Percentiles rank a stretch among this genome's conserved stretches.
Evolutionary conservation across 2,113 vertebrate species (phyloP).

Genomic region (Corythornis madagascariensis): DNA sequence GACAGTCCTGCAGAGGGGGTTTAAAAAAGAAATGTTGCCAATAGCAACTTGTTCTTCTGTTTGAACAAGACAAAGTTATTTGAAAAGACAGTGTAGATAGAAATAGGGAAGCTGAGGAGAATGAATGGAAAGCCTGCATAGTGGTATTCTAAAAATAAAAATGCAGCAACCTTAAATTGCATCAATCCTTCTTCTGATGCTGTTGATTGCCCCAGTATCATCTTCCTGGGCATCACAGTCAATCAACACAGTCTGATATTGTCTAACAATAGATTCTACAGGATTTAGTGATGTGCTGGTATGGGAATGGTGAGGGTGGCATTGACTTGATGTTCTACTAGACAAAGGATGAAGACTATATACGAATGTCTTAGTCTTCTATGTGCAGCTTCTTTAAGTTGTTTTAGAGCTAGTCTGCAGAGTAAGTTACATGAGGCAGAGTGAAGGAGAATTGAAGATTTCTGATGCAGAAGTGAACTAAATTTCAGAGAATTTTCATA

Average conservation of each 20-base stretch:
- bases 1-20: neutral
- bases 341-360: neutral
- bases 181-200: neutral
- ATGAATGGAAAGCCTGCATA: neutral
- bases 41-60: neutral
- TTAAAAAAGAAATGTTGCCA: neutral
- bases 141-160: neutral
- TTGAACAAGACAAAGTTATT: neutral
- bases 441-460: neutral
- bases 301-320: neutral
- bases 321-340: neutral
- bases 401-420: neutral
- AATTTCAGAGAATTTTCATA: neutral
- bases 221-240: neutral
- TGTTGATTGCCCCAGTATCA: neutral
- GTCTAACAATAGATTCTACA: neutral
- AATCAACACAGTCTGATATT: neutral
- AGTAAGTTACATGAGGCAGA: neutral
- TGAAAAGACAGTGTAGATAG: neutral
- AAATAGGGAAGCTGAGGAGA: neutral
- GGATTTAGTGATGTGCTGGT: neutral
- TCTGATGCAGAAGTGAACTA: neutral
- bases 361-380: neutral
- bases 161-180: neutral
- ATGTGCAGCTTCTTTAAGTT: neutral